phyloP scores from a whole-genome alignment of 2,888 invertebrate species.

The Parascotia fuliginaria region DNA sequence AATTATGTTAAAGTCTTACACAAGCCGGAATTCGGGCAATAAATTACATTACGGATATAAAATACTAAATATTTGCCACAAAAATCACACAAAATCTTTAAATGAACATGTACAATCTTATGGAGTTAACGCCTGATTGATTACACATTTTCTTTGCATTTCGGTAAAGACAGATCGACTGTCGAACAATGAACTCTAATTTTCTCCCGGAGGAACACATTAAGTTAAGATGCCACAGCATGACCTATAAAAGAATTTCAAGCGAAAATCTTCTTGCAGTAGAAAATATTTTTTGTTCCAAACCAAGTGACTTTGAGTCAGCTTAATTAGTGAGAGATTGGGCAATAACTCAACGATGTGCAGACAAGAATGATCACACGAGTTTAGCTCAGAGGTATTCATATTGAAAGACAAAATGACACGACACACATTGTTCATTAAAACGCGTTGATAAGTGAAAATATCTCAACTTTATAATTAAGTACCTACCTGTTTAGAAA shows the following conservation, averaged over 20 bases:
- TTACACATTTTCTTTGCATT: slow-evolving; percentile 8
- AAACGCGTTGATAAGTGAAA: too few species aligned
- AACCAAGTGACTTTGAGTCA: slow-evolving; percentile 23
- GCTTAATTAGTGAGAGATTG: slow-evolving; percentile 21
- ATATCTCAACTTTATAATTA: too few species aligned
- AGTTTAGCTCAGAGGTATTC: neutral
- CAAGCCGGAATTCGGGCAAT: too few species aligned
- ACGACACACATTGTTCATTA: neutral
- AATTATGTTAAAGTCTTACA: too few species aligned
- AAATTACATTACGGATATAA: too few species aligned
- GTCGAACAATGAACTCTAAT: slow-evolving; percentile 8
- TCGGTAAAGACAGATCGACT: slow-evolving; percentile 14
- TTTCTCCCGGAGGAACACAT: slow-evolving; percentile 16
- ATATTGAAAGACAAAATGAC: neutral
- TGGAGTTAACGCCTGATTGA: neutral
- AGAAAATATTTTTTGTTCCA: slow-evolving; percentile 18
- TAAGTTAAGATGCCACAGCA: slow-evolving; percentile 15
- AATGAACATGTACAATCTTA: too few species aligned
- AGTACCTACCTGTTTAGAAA: too few species aligned
- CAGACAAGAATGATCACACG: neutral
- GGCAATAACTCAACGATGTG: slow-evolving; percentile 2
- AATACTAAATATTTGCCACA: too few species aligned
- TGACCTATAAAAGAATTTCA: slow-evolving; percentile 14
- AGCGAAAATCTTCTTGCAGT: slow-evolving; percentile 8
- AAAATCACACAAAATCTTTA: too few species aligned